These are phyloP conservation scores for Aselliscus stoliczkanus DNA, from an alignment of 2,797 vertebrate species.

Conservation along the genomic window DNA sequence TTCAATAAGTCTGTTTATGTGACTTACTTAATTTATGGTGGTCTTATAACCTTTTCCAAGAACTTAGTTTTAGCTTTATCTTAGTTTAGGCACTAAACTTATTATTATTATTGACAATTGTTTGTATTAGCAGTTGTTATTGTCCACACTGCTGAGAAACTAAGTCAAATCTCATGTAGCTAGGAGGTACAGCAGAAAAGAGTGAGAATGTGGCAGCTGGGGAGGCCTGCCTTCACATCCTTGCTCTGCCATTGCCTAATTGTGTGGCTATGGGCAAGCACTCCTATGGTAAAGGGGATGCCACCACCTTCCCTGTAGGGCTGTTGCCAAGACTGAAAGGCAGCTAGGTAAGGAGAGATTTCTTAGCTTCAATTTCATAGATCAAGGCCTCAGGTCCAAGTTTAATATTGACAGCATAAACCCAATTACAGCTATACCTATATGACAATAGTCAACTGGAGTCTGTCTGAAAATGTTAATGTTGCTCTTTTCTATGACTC, in stretches of 20 bases:
- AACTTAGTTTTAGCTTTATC: slow-evolving; percentile 10
- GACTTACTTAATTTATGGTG: background rate
- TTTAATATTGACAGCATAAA: background rate
- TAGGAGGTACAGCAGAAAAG: background rate
- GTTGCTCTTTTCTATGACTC: background rate
- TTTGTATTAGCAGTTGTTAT: background rate
- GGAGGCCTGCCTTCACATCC: background rate
- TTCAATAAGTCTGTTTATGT: background rate
- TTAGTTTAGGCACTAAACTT: background rate
- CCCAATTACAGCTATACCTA: background rate
- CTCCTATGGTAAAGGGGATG: background rate
- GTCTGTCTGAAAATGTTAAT: background rate
- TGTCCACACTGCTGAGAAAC: background rate
- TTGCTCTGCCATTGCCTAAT: background rate
- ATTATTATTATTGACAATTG: background rate
- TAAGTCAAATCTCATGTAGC: background rate
- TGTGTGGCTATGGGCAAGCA: background rate
- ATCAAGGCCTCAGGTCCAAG: background rate
- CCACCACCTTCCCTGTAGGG: background rate
- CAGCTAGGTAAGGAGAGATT: background rate
- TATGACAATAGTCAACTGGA: background rate
- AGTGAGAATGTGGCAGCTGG: background rate
- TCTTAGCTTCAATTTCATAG: background rate
- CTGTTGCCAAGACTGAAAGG: background rate
- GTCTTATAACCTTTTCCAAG: background rate